Percentiles rank a stretch among this genome's conserved stretches.
phyloP scores from a whole-genome alignment of 2,888 invertebrate species.

The Ferrisia virgata region DNA sequence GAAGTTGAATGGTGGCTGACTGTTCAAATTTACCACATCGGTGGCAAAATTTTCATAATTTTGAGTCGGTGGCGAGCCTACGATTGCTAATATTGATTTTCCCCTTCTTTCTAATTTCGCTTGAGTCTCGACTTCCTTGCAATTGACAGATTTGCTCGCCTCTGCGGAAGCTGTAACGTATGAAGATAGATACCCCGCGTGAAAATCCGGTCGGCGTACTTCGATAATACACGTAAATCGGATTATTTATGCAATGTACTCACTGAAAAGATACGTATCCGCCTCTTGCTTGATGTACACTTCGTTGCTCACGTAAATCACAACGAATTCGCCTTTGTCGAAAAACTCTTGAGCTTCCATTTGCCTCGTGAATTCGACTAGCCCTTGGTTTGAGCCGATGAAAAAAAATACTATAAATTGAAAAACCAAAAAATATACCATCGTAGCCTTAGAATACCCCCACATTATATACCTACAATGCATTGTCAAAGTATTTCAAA shows the following conservation, averaged over 20 bases:
- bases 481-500: too few species aligned
- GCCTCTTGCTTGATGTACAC: conserved; percentile 73
- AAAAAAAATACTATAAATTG: conserved; percentile 87
- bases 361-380: conserved; percentile 86
- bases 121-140: conserved; percentile 63
- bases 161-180: neutral
- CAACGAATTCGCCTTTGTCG: conserved; percentile 89
- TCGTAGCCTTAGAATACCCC: too few species aligned
- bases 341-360: conserved; percentile 87
- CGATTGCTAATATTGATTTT: conserved; percentile 81
- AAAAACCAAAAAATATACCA: neutral
- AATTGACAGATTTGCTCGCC: conserved; percentile 54
- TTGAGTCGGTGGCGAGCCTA: conserved; percentile 76
- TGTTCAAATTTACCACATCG: conserved; percentile 75
- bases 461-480: too few species aligned
- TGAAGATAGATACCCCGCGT: neutral
- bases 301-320: conserved; percentile 91
- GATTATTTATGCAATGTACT: too few species aligned
- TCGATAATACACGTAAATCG: too few species aligned
- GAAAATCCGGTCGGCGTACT: too few species aligned
- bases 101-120: conserved; percentile 59
- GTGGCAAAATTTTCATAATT: conserved; percentile 72
- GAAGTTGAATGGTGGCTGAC: conserved; percentile 77
- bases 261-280: conserved; percentile 76
- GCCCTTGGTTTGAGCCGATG: conserved; percentile 77